Evolutionary conservation across 1,140 invertebrate genomes (phyloP), one percentile per base, ranked within the genome.

Genomic region (Conus ventricosus): DNA sequence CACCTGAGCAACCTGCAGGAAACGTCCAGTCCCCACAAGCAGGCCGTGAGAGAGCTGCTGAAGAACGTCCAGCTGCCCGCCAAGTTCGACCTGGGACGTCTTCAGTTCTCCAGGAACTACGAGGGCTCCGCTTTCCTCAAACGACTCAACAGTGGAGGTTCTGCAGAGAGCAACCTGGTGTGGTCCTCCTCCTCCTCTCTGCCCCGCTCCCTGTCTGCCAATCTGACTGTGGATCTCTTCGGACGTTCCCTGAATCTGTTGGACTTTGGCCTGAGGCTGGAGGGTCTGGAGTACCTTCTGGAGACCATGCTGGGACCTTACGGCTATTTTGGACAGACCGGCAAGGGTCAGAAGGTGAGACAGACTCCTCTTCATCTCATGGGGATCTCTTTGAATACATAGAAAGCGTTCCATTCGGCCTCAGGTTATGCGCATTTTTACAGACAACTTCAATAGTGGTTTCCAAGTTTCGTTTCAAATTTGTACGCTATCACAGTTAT

Each of bases 101-200:
- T 97, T 20, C 98, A 98, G 95, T 99, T 97, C 95, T 99, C 98
- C 0, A 96, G 97, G 93, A 98, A 98, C 94, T 96, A 96, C 85
- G 98, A 99, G 93, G 95, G 87, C 67, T 94, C 94, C 55, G 91
- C 92, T 86, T 94, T 94, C 89, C 91, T 92, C 17, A 91, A 95
- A 67, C 91, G 89, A 53, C 76, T 93, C 51, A 94, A 94, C 89
- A 90, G 91, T 39, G 82, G 82, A n/a, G 82, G 91, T 13, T 90
- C 90, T 86, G 92, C 91, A 63, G 95, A 95, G 75, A 92, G 93
- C 88, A 95, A 95, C 90, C 94, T 99, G 1, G 98, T 99, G 91
- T 99, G 97, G 95, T 98, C 98, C 0, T 97, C 98, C 92, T 96
- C 98, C 91, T 98, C 97, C 5, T 99, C 97, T 94, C 92, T 99